Conservation (phyloP, 2,113 vertebrate species). For the Neotragus moschatus region DNA sequence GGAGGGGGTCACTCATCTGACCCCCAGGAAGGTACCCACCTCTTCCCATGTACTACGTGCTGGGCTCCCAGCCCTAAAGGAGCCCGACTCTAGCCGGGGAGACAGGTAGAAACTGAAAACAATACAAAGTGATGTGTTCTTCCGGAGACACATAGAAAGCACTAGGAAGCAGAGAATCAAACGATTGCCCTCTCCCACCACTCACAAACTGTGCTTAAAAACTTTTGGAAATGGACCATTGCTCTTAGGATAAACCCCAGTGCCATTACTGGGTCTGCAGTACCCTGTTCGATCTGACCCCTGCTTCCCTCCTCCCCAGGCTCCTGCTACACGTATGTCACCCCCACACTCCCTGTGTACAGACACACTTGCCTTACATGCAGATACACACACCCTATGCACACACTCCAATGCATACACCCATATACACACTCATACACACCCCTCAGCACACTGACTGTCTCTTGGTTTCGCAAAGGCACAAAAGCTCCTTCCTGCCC, state of each 20-base stretch:
- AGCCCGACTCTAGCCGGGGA: background rate
- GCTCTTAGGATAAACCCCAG: background rate
- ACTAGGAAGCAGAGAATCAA: background rate
- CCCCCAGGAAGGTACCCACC: background rate
- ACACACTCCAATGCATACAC: background rate
- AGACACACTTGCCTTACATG: background rate
- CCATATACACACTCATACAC: background rate
- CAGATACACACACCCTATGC: background rate
- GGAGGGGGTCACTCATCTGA: background rate
- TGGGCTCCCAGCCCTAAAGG: background rate
- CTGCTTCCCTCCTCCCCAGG: background rate
- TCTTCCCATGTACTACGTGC: background rate
- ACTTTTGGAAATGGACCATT: background rate
- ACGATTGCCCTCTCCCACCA: background rate
- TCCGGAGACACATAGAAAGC: background rate
- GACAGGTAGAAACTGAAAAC: background rate
- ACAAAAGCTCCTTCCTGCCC: constrained; percentile 29
- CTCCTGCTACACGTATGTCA: background rate
- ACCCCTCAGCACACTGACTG: background rate
- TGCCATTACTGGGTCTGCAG: background rate
- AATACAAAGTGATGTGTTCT: background rate
- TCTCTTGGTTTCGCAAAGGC: constrained; percentile 1
- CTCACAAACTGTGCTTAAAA: background rate
- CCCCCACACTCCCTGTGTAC: background rate
- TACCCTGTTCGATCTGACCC: background rate